Evolutionary conservation across 2,113 vertebrate species (phyloP), one percentile per base, ranked within the genome.

Genomic region (Pica pica): DNA sequence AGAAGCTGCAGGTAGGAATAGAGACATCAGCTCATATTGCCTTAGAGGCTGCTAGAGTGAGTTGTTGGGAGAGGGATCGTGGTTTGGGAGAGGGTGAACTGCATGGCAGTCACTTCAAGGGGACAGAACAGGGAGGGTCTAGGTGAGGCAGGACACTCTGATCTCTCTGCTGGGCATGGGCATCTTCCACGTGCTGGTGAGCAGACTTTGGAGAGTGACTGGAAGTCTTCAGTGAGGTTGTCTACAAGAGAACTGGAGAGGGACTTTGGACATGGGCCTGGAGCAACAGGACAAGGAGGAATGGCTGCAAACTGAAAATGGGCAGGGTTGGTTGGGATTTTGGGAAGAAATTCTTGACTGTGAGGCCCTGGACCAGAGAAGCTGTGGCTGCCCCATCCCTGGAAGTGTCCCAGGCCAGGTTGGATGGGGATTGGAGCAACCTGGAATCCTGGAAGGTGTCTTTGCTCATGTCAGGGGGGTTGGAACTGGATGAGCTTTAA

Each of bases 11-110:
- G 31, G 28, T 70, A 55, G 56, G 73, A 83, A 21, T 5, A 42
- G 56, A 90, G 52, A 14, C 56, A 15, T 39, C 42, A 56, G 21
- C 31, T 60, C 26, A 0, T 33, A 18, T 35, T 0, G 0, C 71
- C n/a, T 60, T 5, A 44, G 28, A 80, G 16, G 31, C 15, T 61
- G n/a, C 42, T 11, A 0, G 6, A 37, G 33, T 7, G 47, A 59
- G 35, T 16, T 44, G 28, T 59, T 53, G 59, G 37, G 39, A 63
- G 71, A 42, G 13, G 57, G 30, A 7, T 10, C 50, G 15, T 26
- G 50, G 22, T 65, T 61, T 92, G 39, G 87, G 55, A 90, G 53
- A 12, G 24, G 50, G 24, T 39, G 27, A 83, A 13, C 16, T 53
- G 83, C 7, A 7, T 0, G 2, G 68, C 42, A 61, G 35, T 41